These are phyloP conservation scores for Rhadinocentrus ornatus DNA, from an alignment of 2,797 vertebrate genomes.

Conservation along the genomic window DNA sequence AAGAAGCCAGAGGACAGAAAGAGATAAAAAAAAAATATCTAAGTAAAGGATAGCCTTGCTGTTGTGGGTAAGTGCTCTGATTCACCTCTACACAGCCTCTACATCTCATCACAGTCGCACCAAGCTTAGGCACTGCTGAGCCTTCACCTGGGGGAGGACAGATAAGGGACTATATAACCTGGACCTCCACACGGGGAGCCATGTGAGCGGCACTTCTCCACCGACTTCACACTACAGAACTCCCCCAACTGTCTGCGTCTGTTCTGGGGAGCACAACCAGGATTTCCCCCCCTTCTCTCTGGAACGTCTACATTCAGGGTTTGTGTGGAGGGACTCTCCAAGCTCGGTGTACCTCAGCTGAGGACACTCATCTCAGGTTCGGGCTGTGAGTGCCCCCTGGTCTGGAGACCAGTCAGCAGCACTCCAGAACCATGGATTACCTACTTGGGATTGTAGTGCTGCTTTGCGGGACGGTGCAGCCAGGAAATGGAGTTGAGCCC, in stretches of 20 bases:
- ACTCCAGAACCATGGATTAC: slow-evolving; percentile 94
- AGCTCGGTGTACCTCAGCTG: slow-evolving; percentile 53
- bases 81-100: slow-evolving; percentile 43
- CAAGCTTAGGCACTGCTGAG: slow-evolving; percentile 41
- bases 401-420: slow-evolving; percentile 80
- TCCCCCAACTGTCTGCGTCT: slow-evolving; percentile 63
- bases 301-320: slow-evolving; percentile 56
- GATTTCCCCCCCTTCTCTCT: slow-evolving; percentile 36
- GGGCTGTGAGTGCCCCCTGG: slow-evolving; percentile 77
- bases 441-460: slow-evolving; percentile 89
- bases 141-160: slow-evolving; percentile 64
- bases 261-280: slow-evolving; percentile 47
- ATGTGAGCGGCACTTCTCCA: slow-evolving; percentile 78
- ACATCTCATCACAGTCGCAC: slow-evolving; percentile 19
- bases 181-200: slow-evolving; percentile 82
- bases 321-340: slow-evolving; percentile 61
- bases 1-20: slow-evolving; percentile 64
- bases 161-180: slow-evolving; percentile 67
- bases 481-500: slow-evolving; percentile 82
- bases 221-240: slow-evolving; percentile 64
- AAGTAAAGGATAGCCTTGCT: slow-evolving; percentile 41
- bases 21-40: slow-evolving; percentile 29
- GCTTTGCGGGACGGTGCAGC: slow-evolving; percentile 89
- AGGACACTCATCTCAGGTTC: slow-evolving; percentile 70
- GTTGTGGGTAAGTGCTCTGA: slow-evolving; percentile 63